Percentiles rank a stretch among this genome's conserved stretches.
Evolutionary conservation across 1,140 invertebrate genomes (phyloP).

Genomic region (Drosophila pallidifrons): DNA sequence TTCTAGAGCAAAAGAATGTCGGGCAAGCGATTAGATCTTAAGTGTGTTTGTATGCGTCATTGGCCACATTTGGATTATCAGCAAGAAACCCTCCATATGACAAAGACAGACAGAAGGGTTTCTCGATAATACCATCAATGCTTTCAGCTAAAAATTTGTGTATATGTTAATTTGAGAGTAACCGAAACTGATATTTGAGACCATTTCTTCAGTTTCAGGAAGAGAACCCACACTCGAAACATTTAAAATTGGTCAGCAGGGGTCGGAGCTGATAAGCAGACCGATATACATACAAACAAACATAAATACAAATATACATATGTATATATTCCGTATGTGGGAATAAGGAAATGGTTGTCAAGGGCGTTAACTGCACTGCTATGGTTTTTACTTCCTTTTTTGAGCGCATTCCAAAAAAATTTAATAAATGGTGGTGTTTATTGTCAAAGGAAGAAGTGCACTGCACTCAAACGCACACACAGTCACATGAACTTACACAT

Average conservation of each 20-base stretch:
- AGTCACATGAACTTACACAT: background rate
- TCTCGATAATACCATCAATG: slow-evolving; percentile 4
- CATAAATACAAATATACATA: background rate
- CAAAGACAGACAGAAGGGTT: slow-evolving; percentile 6
- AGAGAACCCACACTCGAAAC: slow-evolving; percentile 5
- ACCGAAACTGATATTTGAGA: background rate
- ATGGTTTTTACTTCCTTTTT: slow-evolving; percentile 36
- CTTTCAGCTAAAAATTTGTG: slow-evolving; percentile 17
- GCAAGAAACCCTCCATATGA: background rate
- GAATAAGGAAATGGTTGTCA: slow-evolving; percentile 64
- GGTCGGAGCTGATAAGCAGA: slow-evolving; percentile 29
- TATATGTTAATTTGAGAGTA: slow-evolving; percentile 12
- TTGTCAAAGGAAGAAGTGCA: slow-evolving; percentile 22
- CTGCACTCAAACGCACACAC: background rate
- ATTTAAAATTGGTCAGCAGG: slow-evolving; percentile 15
- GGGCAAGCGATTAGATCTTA: background rate
- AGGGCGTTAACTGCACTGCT: slow-evolving; percentile 67
- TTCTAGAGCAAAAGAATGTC: slow-evolving; percentile 2
- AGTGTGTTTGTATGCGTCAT: background rate
- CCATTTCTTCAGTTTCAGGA: slow-evolving; percentile 10
- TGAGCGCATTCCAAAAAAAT: slow-evolving; percentile 55
- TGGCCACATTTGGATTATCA: slow-evolving; percentile 6
- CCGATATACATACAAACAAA: slow-evolving; percentile 8
- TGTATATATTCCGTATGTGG: background rate
- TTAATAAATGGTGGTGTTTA: slow-evolving; percentile 44